Evolutionary conservation across 2,797 vertebrate species (phyloP), one percentile per base, ranked within the genome.

Genomic region (Halcyon leucocephala): DNA sequence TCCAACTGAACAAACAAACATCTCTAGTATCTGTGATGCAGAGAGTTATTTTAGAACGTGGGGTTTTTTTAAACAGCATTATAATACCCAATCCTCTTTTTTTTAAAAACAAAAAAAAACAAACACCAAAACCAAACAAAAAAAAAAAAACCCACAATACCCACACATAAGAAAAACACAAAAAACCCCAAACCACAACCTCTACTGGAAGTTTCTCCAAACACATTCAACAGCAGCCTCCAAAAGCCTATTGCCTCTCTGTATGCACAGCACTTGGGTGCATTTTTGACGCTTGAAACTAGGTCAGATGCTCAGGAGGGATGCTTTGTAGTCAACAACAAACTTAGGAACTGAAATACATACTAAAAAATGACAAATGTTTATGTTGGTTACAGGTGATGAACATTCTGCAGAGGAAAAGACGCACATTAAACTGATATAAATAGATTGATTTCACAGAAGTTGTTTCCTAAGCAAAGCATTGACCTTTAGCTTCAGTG

Each of bases 221-320:
- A 71, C 14, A 57, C 8, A 69, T 29, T 52, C 52, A 67, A 60
- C 5, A 64, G 60, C 52, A 87, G 82, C 60, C 76, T 96, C 84
- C 78, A 41, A 86, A 84, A 95, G 83, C 79, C 84, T 67, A 35
- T 5, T 35, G 57, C 46, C 82, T 91, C 85, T 55, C 58, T 20
- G 31, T 10, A 82, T 14, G 44, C 5, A 74, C 61, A 77, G 46
- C 39, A 69, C 80, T 82, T 44, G 94, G 86, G 84, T 25, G 35
- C 71, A 8, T 39, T 82, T 76, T 25, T 88, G 86, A 95, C 1
- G 6, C 70, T 28, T 51, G 64, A 80, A 97, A 97, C 71, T 97
- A 93, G 97, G 98, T 97, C 97, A 98, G 90, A 11, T 60, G 88
- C 82, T 94, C 62, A 82, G 89, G 60, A 94, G 41, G 77, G 52